A percentile compares a stretch with the other conserved stretches of the same genome.
These are phyloP conservation scores for Perizoma flavofasciatum DNA, from an alignment of 2,888 invertebrate genomes.

Conservation along the genomic window DNA sequence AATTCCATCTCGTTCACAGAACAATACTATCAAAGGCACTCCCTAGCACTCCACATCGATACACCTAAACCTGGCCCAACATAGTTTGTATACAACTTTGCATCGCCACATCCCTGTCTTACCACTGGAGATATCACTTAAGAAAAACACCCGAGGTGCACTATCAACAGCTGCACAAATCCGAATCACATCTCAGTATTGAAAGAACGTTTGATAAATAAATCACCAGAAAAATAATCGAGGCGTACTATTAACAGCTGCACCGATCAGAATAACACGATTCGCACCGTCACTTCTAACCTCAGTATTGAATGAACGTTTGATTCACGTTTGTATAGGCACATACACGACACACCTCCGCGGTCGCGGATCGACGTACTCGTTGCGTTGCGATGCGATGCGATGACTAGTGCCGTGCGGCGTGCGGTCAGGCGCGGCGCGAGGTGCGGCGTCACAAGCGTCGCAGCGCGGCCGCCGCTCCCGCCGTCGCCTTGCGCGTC, in stretches of 20 bases:
- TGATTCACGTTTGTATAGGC: too few species aligned
- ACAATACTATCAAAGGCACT: constrained; percentile 63
- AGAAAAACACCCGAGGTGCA: constrained; percentile 16
- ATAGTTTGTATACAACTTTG: constrained; percentile 42
- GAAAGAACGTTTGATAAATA: constrained; percentile 7
- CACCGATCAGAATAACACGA: constrained; percentile 15
- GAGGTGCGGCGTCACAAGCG: constrained; percentile 85
- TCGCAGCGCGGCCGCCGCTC: constrained; percentile 87
- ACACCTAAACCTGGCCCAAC: constrained; percentile 44
- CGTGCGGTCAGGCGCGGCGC: constrained; percentile 49
- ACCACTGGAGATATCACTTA: constrained; percentile 30
- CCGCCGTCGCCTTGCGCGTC: constrained; percentile 88
- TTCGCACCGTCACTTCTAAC: too few species aligned
- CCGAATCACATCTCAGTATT: constrained; percentile 6
- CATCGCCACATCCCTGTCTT: constrained; percentile 52
- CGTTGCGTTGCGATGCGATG: constrained; percentile 6
- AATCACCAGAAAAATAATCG: constrained; percentile 21
- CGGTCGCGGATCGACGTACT: constrained; percentile 5
- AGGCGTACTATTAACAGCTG: constrained; percentile 14
- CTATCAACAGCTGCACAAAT: constrained; percentile 16
- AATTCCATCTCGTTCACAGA: constrained; percentile 50
- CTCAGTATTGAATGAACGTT: too few species aligned
- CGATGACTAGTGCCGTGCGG: constrained; percentile 21
- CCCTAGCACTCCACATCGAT: constrained; percentile 46
- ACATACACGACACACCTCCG: neutral